Conservation (phyloP, 53 echinoderm and acorn worm species). For the Apostichopus leukothele region DNA sequence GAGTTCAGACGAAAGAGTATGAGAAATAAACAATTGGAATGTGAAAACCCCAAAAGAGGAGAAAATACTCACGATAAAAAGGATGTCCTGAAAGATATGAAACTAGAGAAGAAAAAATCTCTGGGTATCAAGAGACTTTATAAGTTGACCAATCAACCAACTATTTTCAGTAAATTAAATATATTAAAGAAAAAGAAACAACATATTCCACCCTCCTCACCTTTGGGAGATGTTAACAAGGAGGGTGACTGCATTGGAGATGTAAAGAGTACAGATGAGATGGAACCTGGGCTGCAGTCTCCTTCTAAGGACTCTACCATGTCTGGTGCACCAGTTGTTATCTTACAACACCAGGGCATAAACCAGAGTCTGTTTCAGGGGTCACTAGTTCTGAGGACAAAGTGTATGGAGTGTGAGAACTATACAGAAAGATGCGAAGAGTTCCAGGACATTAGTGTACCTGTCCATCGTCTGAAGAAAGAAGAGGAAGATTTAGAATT, state of each 20-base stretch:
- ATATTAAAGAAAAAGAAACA: slow-evolving; percentile 61
- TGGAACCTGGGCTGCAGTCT: neutral
- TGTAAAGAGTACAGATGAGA: neutral
- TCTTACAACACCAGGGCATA: slow-evolving; percentile 4
- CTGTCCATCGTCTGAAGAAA: slow-evolving; percentile 60
- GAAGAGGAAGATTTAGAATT: neutral
- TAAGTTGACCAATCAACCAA: slow-evolving; percentile 61
- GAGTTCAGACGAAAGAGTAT: slow-evolving; percentile 10
- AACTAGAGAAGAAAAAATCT: slow-evolving; percentile 68
- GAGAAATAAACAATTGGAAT: slow-evolving; percentile 18
- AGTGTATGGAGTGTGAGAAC: slow-evolving; percentile 89
- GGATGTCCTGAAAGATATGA: neutral
- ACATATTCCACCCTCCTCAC: neutral
- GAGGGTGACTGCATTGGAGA: neutral
- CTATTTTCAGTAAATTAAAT: slow-evolving; percentile 59
- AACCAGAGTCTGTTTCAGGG: slow-evolving; percentile 84
- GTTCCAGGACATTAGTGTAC: slow-evolving; percentile 94
- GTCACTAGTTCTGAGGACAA: slow-evolving; percentile 67
- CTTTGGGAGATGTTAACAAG: neutral
- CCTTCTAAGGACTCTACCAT: neutral
- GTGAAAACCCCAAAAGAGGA: neutral
- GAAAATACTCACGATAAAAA: neutral
- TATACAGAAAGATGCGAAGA: slow-evolving; percentile 88
- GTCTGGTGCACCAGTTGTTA: slow-evolving; percentile 15
- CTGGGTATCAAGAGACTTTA: slow-evolving; percentile 73